Evolutionary conservation across 2,888 invertebrate species (phyloP), one percentile per base, ranked within the genome.

Genomic region (Athrips mouffetella): DNA sequence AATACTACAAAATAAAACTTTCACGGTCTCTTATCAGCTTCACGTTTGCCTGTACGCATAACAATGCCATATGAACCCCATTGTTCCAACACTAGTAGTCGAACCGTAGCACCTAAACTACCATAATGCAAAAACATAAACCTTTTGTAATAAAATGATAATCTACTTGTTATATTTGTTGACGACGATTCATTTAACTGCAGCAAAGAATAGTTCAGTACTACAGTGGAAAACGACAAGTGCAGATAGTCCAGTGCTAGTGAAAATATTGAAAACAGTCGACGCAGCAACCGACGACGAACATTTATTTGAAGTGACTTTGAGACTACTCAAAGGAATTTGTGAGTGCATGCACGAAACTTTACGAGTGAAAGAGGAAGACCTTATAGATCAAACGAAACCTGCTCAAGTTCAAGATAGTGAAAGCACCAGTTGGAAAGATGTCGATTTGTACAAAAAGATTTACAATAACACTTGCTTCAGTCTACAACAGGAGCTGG

Each of bases 271-370:
- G 10, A 62, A 78, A 51, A 67, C 73, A 0, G 71, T 84, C 16
- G 80, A 86, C 30, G 67, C 63, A n/a, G 76, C 77, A 0, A 67
- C 62, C 0, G 76, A 62, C 60, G 72, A 84, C 40, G 70, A 77
- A 53, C 70, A 73, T 58, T 64, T 85, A 20, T 67, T 77, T 20
- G 65, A 80, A 47, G 73, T 77, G 23, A 80, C 82, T 0, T 52
- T 80, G 16, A 76, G 76, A 54, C 57, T 86, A n/a, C 59, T 87
- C n/a, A 70, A 72, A 49, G 76, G 75, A 59, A 60, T 86, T 31
- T 86, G 87, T 62, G 52, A 57, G 29, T 86, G 86, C 55, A 79
- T 87, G 75, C 65, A 64, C 7, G 73, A 80, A 51, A 73, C 73
- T 1, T 58, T 80, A 10, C 60, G 56, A 27, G 60, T 54, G 2